Evolutionary conservation across 2,113 vertebrate genomes (phyloP), one percentile per base, ranked within the genome.

Genomic region (Amblyopsis rosae): DNA sequence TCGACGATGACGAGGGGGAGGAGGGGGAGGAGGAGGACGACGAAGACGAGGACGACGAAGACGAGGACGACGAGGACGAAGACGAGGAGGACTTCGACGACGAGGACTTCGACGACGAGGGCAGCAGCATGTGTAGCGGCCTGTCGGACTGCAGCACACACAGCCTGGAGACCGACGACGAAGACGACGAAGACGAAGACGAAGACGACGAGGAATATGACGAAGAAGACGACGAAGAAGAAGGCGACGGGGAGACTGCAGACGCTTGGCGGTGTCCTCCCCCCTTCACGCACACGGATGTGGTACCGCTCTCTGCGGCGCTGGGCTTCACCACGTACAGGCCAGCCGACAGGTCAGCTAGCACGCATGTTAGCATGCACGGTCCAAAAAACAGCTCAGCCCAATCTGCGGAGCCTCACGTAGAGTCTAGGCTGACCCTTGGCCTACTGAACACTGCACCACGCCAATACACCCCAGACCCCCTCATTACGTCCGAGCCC

Each of bases 141-240:
- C 93, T 95, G 78, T 96, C 95, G 1, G 96, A 98, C 91, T 97
- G 96, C 53, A 98, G 96, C 91, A 96, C 95, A 0, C 95, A 97
- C 82, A 98, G 96, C 89, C 87, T 97, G 86, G 95, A 95, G 6
- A 95, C 94, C 17, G 94, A 95, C 11, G 95, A 96, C 81, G 93
- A 94, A 0, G 96, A 97, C 51, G 90, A 91, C 8, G 93, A 90
- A 3, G 96, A 96, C 1, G 95, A 96, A 0, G 93, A 88, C 0
- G 90, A 93, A 4, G 94, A 95, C 53, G 96, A 96, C 54, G 87
- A 90, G 3, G 96, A 96, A 0, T 88, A 89, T 0, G 95, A 86
- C 0, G 86, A 88, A 0, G 86, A 86, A 0, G 82, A 86, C 0
- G 90, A 95, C 0, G 95, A 96, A 0, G 92, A 86, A 0, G 86